Evolutionary conservation across 2,888 invertebrate species (phyloP), one percentile per base, ranked within the genome.

Genomic region (Orchesella flavescens): DNA sequence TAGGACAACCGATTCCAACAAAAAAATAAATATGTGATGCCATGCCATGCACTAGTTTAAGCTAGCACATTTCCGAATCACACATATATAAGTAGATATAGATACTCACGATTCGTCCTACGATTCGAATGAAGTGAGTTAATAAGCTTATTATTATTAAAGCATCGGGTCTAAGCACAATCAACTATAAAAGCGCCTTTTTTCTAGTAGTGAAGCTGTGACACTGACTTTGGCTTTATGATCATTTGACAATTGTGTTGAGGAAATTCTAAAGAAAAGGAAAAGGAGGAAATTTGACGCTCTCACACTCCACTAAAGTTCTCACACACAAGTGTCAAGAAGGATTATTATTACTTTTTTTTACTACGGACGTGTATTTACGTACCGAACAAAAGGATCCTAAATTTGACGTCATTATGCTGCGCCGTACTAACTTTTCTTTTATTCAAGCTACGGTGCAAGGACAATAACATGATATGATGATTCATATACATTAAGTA

Each of bases 161-260:
- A 49, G 12, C 49, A 9, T 12, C 3, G 49, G 2, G 49, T 15
- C 49, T 15, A 49, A n/a, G 49, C 15, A 49, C 49, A 49, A 49
- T 49, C 12, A 49, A 10, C 12, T 10, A 49, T 49, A 15, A n/a
- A 15, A 49, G 12, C 15, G 49, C 2, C n/a, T 49, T 49, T 49
- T 49, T 49, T n/a, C 49, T 49, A 15, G 3, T 12, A 49, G 12
- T 49, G n/a, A n/a, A 49, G 43, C 46, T 19, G 49, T 68, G 68
- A 68, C 68, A 68, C 68, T 68, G 68, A 68, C 68, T 68, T 68
- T 68, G 68, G 46, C 4, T 66, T 17, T 44, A 44, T n/a, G 49
- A n/a, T 49, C 49, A 49, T 49, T 49, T 15, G 49, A 49, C 49
- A 15, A n/a, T 49, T 49, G 49, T n/a, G 57, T 21, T 46, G 46